These are phyloP conservation scores for Liodrosophila aerea DNA, from an alignment of 2,888 invertebrate species.

Conservation along the genomic window DNA sequence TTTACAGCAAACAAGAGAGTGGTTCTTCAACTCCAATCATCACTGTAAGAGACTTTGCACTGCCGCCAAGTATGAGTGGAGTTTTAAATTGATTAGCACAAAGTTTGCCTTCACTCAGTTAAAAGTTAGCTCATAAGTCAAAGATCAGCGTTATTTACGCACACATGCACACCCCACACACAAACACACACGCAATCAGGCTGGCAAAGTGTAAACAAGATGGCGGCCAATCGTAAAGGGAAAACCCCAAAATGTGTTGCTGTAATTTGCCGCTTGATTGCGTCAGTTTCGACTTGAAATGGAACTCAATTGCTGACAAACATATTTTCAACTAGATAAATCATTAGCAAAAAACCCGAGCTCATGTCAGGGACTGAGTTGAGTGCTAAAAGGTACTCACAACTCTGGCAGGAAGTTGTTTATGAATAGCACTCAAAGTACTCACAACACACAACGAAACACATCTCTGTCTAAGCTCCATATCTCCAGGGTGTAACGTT, in stretches of 20 bases:
- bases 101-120: constrained; percentile 47
- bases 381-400: too few species aligned
- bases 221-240: constrained; percentile 25
- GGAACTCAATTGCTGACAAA: constrained; percentile 26
- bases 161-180: constrained; percentile 15
- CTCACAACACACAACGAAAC: too few species aligned
- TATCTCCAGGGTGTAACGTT: neutral
- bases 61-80: too few species aligned
- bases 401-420: too few species aligned
- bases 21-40: neutral
- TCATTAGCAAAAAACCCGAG: neutral
- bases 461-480: neutral
- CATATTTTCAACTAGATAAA: constrained; percentile 7
- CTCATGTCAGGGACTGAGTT: too few species aligned
- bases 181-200: constrained; percentile 38
- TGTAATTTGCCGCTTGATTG: constrained; percentile 47
- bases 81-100: constrained; percentile 46
- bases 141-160: constrained; percentile 57
- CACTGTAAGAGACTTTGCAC: constrained; percentile 18
- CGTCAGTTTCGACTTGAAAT: neutral
- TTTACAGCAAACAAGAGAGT: too few species aligned
- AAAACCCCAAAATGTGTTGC: constrained; percentile 22
- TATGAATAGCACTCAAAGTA: too few species aligned
- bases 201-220: constrained; percentile 42
- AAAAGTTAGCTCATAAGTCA: constrained; percentile 58